Base-by-base conservation (phyloP, 2,797 vertebrate genomes). In the Megaceryle alcyon region DNA sequence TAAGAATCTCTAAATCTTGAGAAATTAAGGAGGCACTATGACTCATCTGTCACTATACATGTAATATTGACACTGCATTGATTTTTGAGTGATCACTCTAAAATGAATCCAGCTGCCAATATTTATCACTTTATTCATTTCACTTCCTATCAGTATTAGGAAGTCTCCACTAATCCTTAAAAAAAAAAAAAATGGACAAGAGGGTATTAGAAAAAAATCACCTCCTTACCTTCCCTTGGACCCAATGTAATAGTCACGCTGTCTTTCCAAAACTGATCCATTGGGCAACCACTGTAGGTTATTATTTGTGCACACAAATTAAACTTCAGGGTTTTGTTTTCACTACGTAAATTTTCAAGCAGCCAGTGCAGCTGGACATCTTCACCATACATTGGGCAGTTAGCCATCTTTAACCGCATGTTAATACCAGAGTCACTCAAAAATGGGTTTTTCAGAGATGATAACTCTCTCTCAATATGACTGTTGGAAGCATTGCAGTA, bases 201-300 rank as follows among this genome's bases (percentile, higher is more conserved):
- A 75, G 31, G 3, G 3, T 28, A 44, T 71, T 78, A 81, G 12
- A 54, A 7, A 81, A 81, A 86, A 76, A 82, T 77, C 28, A 63
- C 5, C 6, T 54, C 65, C 93, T 95, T 97, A 97, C 97, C 97
- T 97, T 97, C 96, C n/a, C 96, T 92, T 56, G 96, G 94, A 56
- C 94, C 91, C 54, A 97, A 26, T 0, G 76, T 94, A 77, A 97
- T 25, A 35, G 51, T 86, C 82, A 96, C 87, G 44, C 46, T 41
- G 33, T 96, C 97, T 82, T 97, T 97, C 96, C 97, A 97, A 88
- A 96, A 92, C 0, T 95, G 97, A 73, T 97, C 96, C 92, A 96
- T 84, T 59, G 94, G 88, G 33, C 73, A 95, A 33, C 96, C 96
- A 37, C 92, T 95, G 43, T 96, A 96, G 39, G 92, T 96, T 82